Evolutionary conservation across 1,140 invertebrate species (phyloP), one percentile per base, ranked within the genome.

Genomic region (Drosophila leontia): DNA sequence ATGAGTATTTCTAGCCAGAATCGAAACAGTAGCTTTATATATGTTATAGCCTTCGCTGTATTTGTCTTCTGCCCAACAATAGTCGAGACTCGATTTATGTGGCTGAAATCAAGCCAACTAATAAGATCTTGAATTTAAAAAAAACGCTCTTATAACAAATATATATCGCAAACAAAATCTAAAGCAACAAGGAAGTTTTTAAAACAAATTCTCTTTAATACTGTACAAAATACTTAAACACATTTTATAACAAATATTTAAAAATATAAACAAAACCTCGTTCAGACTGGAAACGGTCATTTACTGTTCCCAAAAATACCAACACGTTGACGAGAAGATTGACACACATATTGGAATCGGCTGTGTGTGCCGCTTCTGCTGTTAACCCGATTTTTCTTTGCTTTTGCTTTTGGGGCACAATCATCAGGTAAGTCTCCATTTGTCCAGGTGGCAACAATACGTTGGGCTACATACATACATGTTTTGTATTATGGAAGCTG

Each of bases 401-500:
- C 39, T 29, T 34, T 53, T 35, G 50, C 12, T 53, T 53, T 50
- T 51, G 35, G 51, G 42, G 53, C 53, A 72, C 45, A 69, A 69
- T 51, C 65, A 53, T 29, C 65, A 59, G 65, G 35, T 68, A 70
- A 68, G 65, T 19, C 63, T 56, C 37, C 64, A 48, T 35, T 42
- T 62, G 47, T 48, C 62, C 47, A 45, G 37, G 62, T 68, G 67
- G 51, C 67, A 70, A 72, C 53, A 72, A 72, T 72, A 42, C n/a
- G 23, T 55, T 45, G 17, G 17, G 23, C 32, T 67, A 15, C 19
- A 23, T 13, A 61, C n/a, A 17, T 55, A n/a, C 23, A 23, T 23
- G 23, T 23, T 34, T 17, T 32, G 9, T 29, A 44, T 45, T 67
- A 12, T 45, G 51, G 69, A 71, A 51, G 69, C 69, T 71, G 29